phyloP scores from a whole-genome alignment of 2,888 invertebrate genomes.

The Heliconius charithonia region DNA sequence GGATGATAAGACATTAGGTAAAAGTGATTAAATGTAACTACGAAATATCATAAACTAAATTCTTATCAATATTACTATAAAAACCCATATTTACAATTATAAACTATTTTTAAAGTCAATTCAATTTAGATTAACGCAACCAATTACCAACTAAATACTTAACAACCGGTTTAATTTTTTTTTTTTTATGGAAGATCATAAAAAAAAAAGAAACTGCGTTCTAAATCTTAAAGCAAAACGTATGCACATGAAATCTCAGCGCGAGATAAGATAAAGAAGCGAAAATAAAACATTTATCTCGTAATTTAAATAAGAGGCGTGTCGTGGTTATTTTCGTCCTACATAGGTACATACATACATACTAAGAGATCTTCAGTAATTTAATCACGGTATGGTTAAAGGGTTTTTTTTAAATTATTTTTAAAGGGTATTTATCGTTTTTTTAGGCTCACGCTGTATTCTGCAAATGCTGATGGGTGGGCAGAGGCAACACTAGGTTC shows the following conservation, averaged over 20 bases:
- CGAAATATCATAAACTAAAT: too few relatives aligned
- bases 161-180: background rate
- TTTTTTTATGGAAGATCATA: background rate
- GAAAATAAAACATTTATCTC: constrained; percentile 21
- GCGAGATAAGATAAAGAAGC: background rate
- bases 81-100: too few relatives aligned
- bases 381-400: background rate
- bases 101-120: too few relatives aligned
- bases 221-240: background rate
- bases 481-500: too few relatives aligned
- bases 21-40: too few relatives aligned
- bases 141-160: background rate
- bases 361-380: background rate
- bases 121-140: background rate
- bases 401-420: background rate
- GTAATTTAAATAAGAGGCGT: constrained; percentile 21
- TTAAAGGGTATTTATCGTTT: too few relatives aligned
- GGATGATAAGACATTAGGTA: too few relatives aligned
- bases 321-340: constrained; percentile 14
- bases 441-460: too few relatives aligned
- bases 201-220: background rate
- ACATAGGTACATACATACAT: background rate
- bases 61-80: too few relatives aligned
- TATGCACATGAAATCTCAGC: background rate
- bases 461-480: too few relatives aligned